Conservation (phyloP, 2,888 invertebrate species). For the Agonopterix subpropinquella region DNA sequence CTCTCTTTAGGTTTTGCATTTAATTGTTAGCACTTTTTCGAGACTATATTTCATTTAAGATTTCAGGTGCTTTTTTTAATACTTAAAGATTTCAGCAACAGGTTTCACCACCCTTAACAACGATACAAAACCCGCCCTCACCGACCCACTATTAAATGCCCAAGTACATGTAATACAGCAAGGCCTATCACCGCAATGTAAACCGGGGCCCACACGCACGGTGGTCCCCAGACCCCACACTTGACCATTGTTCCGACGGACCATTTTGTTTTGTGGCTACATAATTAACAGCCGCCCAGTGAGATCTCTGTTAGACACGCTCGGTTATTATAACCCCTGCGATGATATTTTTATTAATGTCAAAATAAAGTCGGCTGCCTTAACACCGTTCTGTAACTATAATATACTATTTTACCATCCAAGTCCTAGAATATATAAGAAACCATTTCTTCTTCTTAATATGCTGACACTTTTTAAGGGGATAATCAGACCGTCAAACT, state of each 20-base stretch:
- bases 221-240: slow-evolving; percentile 64
- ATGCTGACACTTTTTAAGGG: too few species aligned
- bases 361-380: slow-evolving; percentile 58
- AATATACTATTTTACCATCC: too few species aligned
- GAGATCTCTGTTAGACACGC: slow-evolving; percentile 73
- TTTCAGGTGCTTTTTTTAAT: too few species aligned
- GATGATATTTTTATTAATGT: slow-evolving; percentile 76
- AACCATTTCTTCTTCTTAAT: too few species aligned
- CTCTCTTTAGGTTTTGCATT: too few species aligned
- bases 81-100: too few species aligned
- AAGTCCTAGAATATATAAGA: too few species aligned
- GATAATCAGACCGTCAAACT: too few species aligned
- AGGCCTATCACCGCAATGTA: slow-evolving; percentile 33
- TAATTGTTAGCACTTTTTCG: too few species aligned
- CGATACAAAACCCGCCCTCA: too few species aligned
- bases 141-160: neutral
- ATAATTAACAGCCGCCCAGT: slow-evolving; percentile 73
- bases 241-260: slow-evolving; percentile 61
- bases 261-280: slow-evolving; percentile 68
- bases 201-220: slow-evolving; percentile 42
- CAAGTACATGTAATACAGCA: slow-evolving; percentile 11
- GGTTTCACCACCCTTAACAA: too few species aligned
- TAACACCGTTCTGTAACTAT: slow-evolving; percentile 42
- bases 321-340: slow-evolving; percentile 68
- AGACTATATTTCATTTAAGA: too few species aligned